Evolutionary conservation across 2,113 vertebrate species (phyloP).

Genomic region (Uropsilus gracilis): DNA sequence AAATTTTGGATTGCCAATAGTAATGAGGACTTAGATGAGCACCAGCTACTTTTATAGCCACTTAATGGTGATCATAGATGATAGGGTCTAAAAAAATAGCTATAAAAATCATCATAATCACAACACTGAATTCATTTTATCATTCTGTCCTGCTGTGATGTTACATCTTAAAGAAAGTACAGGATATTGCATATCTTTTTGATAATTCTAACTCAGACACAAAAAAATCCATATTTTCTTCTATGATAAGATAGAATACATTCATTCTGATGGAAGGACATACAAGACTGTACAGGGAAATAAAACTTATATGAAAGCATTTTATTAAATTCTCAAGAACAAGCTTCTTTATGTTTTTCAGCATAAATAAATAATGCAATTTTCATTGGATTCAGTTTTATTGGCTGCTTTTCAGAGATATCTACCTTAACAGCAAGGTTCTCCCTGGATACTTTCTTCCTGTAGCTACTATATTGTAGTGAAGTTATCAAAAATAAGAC

Average conservation of each 20-base stretch:
- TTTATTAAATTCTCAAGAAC: slow-evolving; percentile 66
- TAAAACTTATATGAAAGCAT: not conserved
- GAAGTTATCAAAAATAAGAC: slow-evolving; percentile 65
- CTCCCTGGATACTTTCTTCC: slow-evolving; percentile 58
- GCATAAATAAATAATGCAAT: slow-evolving; percentile 76
- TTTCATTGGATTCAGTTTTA: slow-evolving; percentile 41
- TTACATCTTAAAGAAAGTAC: not conserved
- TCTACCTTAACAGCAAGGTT: not conserved
- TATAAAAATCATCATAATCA: not conserved
- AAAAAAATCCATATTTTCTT: not conserved
- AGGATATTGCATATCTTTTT: not conserved
- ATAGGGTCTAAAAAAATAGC: not conserved
- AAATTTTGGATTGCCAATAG: not conserved
- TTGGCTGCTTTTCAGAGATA: slow-evolving; percentile 46
- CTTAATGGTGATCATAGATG: not conserved
- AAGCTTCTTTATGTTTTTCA: slow-evolving; percentile 48
- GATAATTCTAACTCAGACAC: not conserved
- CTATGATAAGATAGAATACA: slow-evolving; percentile 13
- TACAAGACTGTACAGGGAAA: slow-evolving; percentile 53
- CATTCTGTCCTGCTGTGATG: not conserved
- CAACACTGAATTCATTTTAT: not conserved
- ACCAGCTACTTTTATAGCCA: not conserved
- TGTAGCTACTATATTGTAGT: slow-evolving; percentile 25
- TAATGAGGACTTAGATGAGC: not conserved
- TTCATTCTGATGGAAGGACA: slow-evolving; percentile 22